Conservation (phyloP, 1,140 invertebrate genomes). For the Cecropterus lyciades region DNA sequence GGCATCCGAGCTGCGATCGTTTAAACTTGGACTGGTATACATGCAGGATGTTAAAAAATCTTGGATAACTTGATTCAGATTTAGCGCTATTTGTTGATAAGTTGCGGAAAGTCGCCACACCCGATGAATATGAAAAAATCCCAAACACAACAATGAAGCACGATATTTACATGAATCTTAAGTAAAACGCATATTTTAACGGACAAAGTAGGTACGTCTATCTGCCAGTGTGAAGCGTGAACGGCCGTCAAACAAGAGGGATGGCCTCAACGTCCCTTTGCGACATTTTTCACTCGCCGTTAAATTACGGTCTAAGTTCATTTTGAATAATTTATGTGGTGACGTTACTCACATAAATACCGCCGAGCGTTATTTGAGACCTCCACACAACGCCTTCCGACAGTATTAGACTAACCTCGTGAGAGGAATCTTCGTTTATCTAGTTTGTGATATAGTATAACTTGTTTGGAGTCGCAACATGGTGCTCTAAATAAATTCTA, state of each 20-base stretch:
- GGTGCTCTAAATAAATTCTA: no score
- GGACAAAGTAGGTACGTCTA: slow-evolving; percentile 9
- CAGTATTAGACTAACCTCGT: slow-evolving; percentile 23
- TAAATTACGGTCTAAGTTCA: slow-evolving; percentile 52
- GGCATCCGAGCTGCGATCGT: no score
- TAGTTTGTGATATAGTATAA: not conserved
- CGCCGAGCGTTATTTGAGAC: slow-evolving; percentile 21
- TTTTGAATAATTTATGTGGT: slow-evolving; percentile 55
- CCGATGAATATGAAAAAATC: no score
- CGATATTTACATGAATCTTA: no score
- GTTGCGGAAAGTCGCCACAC: no score
- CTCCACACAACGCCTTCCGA: slow-evolving; percentile 25
- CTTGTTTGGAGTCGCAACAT: no score
- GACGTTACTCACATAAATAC: slow-evolving; percentile 41
- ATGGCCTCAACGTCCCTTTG: slow-evolving; percentile 40
- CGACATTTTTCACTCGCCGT: slow-evolving; percentile 54
- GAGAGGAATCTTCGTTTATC: slow-evolving; percentile 15
- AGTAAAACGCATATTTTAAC: no score
- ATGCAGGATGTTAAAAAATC: no score
- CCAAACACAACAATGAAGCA: no score
- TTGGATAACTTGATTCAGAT: no score
- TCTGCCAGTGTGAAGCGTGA: slow-evolving; percentile 21
- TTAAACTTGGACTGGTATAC: no score
- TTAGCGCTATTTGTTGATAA: no score
- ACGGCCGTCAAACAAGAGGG: slow-evolving; percentile 45